These are phyloP conservation scores for Coilia nasus DNA, from an alignment of 2,797 vertebrate species.

Conservation along the genomic window DNA sequence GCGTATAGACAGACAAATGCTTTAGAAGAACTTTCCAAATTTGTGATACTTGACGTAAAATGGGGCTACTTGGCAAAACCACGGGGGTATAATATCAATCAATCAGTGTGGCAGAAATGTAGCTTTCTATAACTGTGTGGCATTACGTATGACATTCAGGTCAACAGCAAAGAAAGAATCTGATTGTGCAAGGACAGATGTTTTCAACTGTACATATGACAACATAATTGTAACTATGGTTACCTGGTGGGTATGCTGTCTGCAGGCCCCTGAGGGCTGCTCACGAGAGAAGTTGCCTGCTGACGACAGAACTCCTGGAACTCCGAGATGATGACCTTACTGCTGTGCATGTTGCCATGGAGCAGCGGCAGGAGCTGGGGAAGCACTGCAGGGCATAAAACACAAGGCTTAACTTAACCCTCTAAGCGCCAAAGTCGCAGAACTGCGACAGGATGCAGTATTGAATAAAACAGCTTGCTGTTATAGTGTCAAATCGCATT, in stretches of 20 bases:
- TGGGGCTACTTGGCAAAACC: no score
- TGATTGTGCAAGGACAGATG: neutral
- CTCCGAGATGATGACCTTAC: conserved; percentile 91
- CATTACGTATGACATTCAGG: no score
- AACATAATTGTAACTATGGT: neutral
- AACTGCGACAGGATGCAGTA: no score
- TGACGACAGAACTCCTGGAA: conserved; percentile 91
- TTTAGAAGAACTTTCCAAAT: neutral
- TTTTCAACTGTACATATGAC: neutral
- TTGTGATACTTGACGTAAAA: no score
- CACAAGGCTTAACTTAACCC: neutral
- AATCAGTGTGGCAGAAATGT: no score
- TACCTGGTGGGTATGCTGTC: conserved; percentile 86
- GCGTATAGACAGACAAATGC: neutral
- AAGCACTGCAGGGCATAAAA: conserved; percentile 74
- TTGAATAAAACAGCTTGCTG: no score
- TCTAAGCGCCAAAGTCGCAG: no score
- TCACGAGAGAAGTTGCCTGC: conserved; percentile 57
- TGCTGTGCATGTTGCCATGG: conserved; percentile 91
- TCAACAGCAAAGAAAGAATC: neutral
- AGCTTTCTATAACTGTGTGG: no score
- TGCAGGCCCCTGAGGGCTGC: conserved; percentile 63
- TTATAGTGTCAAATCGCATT: no score
- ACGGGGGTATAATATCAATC: no score
- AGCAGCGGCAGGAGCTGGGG: conserved; percentile 86